A percentile compares a stretch with the other conserved stretches of the same genome.
Conservation (phyloP, 2,113 vertebrate species). For the Clarias magur region DNA sequence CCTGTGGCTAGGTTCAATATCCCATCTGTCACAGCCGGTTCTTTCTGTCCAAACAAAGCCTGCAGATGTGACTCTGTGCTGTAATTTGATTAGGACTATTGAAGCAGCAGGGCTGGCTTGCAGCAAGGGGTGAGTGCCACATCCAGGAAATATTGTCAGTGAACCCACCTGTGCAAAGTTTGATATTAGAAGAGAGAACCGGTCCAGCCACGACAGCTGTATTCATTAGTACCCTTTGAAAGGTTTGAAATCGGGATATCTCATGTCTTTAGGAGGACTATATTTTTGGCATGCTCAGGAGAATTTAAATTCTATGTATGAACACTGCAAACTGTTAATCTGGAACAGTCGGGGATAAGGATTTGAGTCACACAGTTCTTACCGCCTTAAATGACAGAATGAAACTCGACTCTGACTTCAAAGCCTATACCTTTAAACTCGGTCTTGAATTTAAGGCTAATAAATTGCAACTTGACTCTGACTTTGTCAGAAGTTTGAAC, state of each 20-base stretch:
- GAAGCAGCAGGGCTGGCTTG: slow-evolving; percentile 29
- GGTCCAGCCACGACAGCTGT: slow-evolving; percentile 36
- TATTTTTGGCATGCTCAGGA: not conserved
- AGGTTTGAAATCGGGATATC: slow-evolving; percentile 10
- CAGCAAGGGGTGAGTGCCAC: slow-evolving; percentile 20
- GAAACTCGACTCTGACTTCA: not conserved
- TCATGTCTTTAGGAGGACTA: not conserved
- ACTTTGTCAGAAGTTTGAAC: not conserved
- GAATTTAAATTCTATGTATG: not conserved
- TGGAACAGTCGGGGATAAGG: not conserved
- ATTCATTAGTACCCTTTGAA: slow-evolving; percentile 32
- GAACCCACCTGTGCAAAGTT: slow-evolving; percentile 49
- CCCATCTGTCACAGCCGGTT: slow-evolving; percentile 60
- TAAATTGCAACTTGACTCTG: not conserved
- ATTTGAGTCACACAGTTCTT: slow-evolving; percentile 10
- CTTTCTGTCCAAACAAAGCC: slow-evolving; percentile 46
- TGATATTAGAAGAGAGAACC: slow-evolving; percentile 21
- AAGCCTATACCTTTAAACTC: not conserved
- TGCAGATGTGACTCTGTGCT: slow-evolving; percentile 42
- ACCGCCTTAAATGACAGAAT: not conserved
- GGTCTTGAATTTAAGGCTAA: not conserved
- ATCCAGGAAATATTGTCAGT: slow-evolving; percentile 15
- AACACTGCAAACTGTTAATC: not conserved
- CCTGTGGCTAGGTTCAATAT: slow-evolving; percentile 62
- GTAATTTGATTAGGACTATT: slow-evolving; percentile 60